These are phyloP conservation scores for Polyploca ridens DNA, from an alignment of 2,888 invertebrate species.

Conservation along the genomic window DNA sequence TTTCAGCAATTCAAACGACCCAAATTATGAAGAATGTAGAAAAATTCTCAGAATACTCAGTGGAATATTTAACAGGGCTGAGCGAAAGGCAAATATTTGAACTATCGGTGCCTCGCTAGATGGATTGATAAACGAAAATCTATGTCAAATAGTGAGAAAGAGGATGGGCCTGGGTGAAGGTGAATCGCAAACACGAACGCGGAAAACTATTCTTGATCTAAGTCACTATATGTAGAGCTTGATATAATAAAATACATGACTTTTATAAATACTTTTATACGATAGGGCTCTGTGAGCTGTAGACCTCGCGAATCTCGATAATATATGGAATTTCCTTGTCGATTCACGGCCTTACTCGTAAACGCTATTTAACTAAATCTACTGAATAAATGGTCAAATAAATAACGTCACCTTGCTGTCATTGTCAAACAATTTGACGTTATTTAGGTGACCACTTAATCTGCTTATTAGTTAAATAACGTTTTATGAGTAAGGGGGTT, in stretches of 20 bases:
- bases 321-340: too few species aligned
- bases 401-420: too few species aligned
- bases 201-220: background rate
- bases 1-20: background rate
- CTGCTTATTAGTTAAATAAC: too few species aligned
- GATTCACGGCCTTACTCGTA: too few species aligned
- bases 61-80: background rate
- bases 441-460: too few species aligned
- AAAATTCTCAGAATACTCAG: background rate
- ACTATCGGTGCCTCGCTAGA: background rate
- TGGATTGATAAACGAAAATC: conserved; percentile 7
- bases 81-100: background rate
- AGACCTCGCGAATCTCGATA: too few species aligned
- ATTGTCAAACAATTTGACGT: too few species aligned
- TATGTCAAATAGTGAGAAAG: background rate
- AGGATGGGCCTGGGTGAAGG: background rate
- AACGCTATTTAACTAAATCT: too few species aligned
- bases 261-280: background rate
- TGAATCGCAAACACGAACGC: background rate
- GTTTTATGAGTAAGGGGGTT: too few species aligned
- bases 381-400: too few species aligned
- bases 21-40: background rate
- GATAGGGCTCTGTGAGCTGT: too few species aligned
- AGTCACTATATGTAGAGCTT: background rate
- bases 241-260: background rate